Evolutionary conservation across 2,888 invertebrate species (phyloP), one percentile per base, ranked within the genome.

Genomic region (Lasiommata megera): DNA sequence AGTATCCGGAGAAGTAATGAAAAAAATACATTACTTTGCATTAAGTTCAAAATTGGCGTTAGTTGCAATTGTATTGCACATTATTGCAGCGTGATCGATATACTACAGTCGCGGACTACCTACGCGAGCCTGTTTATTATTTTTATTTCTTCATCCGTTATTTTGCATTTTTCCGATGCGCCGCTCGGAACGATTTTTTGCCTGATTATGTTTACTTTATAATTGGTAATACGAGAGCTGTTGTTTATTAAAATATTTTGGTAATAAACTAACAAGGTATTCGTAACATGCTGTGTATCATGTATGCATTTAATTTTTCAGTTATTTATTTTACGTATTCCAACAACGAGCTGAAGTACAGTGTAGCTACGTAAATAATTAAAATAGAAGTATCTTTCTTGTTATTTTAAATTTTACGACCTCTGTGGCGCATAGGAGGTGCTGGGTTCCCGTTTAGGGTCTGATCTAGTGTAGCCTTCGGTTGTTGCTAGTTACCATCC

Each of bases 71-170:
- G 31, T 16, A 31, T n/a, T 79, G 75, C 70, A 23, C 11, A 1
- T 11, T 34, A 34, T 34, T 34, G 81, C 80, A 76, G 80, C 78
- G 78, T 79, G 84, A 79, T 73, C 84, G 82, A 85, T 84, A 84
- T 85, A 82, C 80, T 80, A 73, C 74, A 76, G 72, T 76, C 76
- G 69, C 76, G 73, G 72, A 73, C 69, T 66, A 59, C 74, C 76
- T 70, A 73, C 77, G 73, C 69, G 40, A 37, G 44, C 36, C 40
- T 62, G 55, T 58, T 58, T 57, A 53, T 60, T 82, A 78, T 84
- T 84, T 83, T 82, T 78, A 53, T 82, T 82, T 72, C 68, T 61
- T 56, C 72, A 69, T 76, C 83, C 77, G 84, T 78, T 82, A 80
- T 80, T 81, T 79, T 77, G 76, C 74, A 76, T 79, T 77, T 77